A percentile compares a stretch with the other conserved stretches of the same genome.
These are phyloP conservation scores for Paradoxurus hermaphroditus DNA, from an alignment of 2,113 vertebrate species.

Conservation along the genomic window DNA sequence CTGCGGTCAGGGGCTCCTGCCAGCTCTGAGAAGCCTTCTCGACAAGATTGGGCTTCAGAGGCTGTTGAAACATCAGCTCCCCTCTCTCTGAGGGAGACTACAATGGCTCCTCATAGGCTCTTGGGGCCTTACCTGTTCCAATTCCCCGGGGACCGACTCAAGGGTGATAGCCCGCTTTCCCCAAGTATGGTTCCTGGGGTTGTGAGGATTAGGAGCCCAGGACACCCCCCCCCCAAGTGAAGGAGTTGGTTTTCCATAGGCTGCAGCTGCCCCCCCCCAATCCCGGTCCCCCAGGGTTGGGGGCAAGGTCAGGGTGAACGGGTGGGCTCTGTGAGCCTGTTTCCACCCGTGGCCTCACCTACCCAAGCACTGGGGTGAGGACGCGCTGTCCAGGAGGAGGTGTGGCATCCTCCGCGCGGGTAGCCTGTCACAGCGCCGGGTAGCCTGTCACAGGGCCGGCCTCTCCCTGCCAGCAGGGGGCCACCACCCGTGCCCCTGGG, in stretches of 20 bases:
- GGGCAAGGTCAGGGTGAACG: background rate
- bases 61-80: background rate
- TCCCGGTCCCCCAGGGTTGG: too few species aligned
- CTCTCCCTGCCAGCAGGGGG: background rate
- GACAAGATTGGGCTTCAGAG: background rate
- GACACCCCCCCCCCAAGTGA: background rate
- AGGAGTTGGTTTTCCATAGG: background rate
- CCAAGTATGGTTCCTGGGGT: background rate
- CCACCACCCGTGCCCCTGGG: background rate
- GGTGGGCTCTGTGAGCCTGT: background rate
- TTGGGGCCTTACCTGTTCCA: background rate
- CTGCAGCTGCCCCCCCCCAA: too few species aligned
- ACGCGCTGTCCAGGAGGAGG: background rate
- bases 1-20: background rate
- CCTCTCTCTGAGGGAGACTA: background rate
- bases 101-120: background rate
- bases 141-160: background rate
- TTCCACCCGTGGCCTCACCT: background rate
- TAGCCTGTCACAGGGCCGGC: background rate
- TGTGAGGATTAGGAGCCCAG: background rate
- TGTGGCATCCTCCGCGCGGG: rapidly evolving
- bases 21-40: background rate
- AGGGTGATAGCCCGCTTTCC: background rate
- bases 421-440: background rate
- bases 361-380: background rate